phyloP scores from a whole-genome alignment of 2,113 vertebrate species.

The Syrmaticus mikado region DNA sequence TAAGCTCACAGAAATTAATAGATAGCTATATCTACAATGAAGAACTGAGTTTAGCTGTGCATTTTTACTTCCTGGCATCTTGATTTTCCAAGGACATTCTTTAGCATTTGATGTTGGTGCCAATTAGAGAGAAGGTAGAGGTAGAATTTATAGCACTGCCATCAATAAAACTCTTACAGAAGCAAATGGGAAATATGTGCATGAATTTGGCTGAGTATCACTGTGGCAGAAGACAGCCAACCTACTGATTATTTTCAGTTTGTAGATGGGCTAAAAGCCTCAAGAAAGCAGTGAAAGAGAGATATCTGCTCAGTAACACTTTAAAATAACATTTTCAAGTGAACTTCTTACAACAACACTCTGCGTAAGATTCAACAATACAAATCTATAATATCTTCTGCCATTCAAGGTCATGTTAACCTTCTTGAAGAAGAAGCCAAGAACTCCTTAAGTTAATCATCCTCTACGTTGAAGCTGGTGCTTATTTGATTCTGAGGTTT shows the following conservation, averaged over 20 bases:
- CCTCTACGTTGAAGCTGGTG: conserved; percentile 71
- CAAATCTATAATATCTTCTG: conserved; percentile 71
- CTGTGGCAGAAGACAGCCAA: conserved; percentile 32
- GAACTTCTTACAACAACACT: conserved; percentile 43
- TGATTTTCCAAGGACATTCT: conserved; percentile 62
- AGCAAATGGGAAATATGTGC: conserved; percentile 38
- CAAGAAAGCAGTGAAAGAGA: conserved; percentile 33
- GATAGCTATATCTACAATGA: not conserved
- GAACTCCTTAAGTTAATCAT: conserved; percentile 84
- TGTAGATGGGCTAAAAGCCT: conserved; percentile 5
- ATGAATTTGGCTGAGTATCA: conserved; percentile 31
- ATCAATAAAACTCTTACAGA: conserved; percentile 38
- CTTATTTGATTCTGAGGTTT: conserved; percentile 76
- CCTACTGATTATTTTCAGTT: conserved; percentile 37
- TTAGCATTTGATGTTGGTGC: conserved; percentile 49
- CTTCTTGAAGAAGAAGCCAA: conserved; percentile 78
- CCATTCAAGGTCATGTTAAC: conserved; percentile 79
- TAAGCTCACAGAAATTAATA: not conserved
- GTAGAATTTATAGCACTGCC: conserved; percentile 43
- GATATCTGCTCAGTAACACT: conserved; percentile 41
- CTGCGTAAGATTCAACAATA: conserved; percentile 57
- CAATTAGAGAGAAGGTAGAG: conserved; percentile 56
- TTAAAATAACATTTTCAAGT: conserved; percentile 35
- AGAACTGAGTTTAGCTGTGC: not conserved
- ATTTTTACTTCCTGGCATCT: conserved; percentile 20